Evolutionary conservation across 2,113 vertebrate species (phyloP), one percentile per base, ranked within the genome.

Genomic region (Epinephelus cyanopodus): DNA sequence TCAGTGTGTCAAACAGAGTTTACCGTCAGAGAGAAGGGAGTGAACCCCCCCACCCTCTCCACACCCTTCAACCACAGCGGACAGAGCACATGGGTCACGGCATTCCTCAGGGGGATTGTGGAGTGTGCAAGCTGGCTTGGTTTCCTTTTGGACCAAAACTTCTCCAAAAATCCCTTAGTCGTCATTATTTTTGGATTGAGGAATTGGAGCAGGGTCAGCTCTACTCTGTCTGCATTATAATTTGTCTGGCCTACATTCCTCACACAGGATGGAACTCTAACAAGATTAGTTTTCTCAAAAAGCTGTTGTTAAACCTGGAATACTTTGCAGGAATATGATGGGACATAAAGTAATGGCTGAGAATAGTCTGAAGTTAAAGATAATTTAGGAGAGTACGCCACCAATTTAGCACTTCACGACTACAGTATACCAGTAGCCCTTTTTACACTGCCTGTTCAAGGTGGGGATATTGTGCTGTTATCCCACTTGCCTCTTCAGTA

Each of bases 51-150:
- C 11, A 5, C 52, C 4, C 21, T 19, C n/a, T 48, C 74, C 89
- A 85, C 79, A 84, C 85, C 80, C 83, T 68, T 61, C 54, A 76
- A 82, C 90, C 90, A 76, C 89, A 89, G 86, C 5, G 37, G 75
- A 85, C 70, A 72, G 75, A 76, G 66, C 82, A 29, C 86, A 72
- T 7, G 72, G 77, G 83, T 85, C 90, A 84, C 58, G 42, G 88
- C 83, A 77, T 92, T 93, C 91, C 89, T 79, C 67, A 66, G n/a
- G 77, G 83, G 78, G 78, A 90, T 84, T 92, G 88, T 74, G 86
- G 83, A 61, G 78, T 77, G 80, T 83, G 85, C 71, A 80, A 68
- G 58, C 69, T 84, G 77, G 83, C 84, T 67, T 83, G 70, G 33
- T 82, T 93, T 92, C 76, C 77, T 87, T 87, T 74, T 87, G 75